These are phyloP conservation scores for Bembecia ichneumoniformis DNA, from an alignment of 2,888 invertebrate species.

Conservation along the genomic window DNA sequence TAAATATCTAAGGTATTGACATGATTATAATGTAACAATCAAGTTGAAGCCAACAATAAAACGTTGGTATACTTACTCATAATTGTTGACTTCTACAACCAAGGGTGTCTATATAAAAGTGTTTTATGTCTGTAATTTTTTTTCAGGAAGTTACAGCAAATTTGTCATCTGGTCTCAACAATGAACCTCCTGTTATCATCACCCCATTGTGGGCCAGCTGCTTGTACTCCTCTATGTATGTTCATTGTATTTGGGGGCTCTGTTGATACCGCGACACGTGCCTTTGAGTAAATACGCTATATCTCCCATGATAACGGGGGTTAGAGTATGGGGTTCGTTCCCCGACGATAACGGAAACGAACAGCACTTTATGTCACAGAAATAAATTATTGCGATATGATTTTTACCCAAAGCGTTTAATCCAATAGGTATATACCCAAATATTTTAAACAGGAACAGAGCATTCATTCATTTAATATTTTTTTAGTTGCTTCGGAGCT, in stretches of 20 bases:
- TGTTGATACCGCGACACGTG: conserved; percentile 25
- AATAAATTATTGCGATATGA: too few species aligned
- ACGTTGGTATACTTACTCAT: too few species aligned
- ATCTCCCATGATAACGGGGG: background rate
- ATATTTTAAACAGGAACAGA: too few species aligned
- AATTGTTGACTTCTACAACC: too few species aligned
- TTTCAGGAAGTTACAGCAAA: background rate
- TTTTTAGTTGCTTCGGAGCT: too few species aligned
- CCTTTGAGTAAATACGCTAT: conserved; percentile 11
- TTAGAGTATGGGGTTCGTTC: background rate
- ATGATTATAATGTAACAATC: too few species aligned
- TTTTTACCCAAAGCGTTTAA: too few species aligned
- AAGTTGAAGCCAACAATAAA: too few species aligned
- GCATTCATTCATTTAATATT: too few species aligned
- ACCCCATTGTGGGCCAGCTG: conserved; percentile 15
- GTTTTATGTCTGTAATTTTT: background rate
- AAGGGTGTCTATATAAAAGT: too few species aligned
- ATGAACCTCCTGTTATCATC: background rate
- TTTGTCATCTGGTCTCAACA: background rate
- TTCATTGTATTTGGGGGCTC: conserved; percentile 20
- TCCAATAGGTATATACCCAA: too few species aligned
- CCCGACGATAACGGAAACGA: background rate
- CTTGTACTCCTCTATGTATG: conserved; percentile 20
- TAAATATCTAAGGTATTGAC: too few species aligned
- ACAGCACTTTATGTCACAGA: background rate